These are phyloP conservation scores for Catocala sponsa DNA, from an alignment of 2,888 invertebrate species.

Conservation along the genomic window DNA sequence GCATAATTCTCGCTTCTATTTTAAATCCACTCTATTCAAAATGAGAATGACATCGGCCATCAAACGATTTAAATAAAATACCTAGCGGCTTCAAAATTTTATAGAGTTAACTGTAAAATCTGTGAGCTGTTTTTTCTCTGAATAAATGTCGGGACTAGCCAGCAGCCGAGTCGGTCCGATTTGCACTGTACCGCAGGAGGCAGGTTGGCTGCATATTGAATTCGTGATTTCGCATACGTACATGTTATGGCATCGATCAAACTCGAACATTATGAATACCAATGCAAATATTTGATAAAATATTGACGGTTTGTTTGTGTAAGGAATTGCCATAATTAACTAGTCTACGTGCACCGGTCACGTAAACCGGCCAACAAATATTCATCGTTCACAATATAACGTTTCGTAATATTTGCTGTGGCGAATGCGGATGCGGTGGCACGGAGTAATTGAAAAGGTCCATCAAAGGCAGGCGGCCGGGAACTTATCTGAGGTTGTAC, in stretches of 20 bases:
- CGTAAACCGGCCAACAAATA: slow-evolving; percentile 39
- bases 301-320: slow-evolving; percentile 48
- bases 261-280: slow-evolving; percentile 45
- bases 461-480: slow-evolving; percentile 32
- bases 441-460: slow-evolving; percentile 31
- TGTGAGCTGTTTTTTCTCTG: slow-evolving; percentile 1
- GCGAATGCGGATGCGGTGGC: slow-evolving; percentile 35
- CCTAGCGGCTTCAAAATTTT: slow-evolving; percentile 30
- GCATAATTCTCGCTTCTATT: slow-evolving; percentile 10
- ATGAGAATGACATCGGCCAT: slow-evolving; percentile 15
- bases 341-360: slow-evolving; percentile 19
- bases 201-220: slow-evolving; percentile 11
- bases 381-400: slow-evolving; percentile 26
- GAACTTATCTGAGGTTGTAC: slow-evolving; percentile 44
- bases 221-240: slow-evolving; percentile 24
- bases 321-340: slow-evolving; percentile 52
- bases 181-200: slow-evolving; percentile 6
- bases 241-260: slow-evolving; percentile 28
- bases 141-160: slow-evolving; percentile 4
- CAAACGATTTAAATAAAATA: slow-evolving; percentile 18
- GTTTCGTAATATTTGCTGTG: slow-evolving; percentile 33
- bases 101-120: slow-evolving; percentile 6
- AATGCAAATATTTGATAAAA: slow-evolving; percentile 54
- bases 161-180: background rate
- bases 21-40: slow-evolving; percentile 19